Evolutionary conservation across 2,797 vertebrate genomes (phyloP).

Genomic region (Squalus acanthias): DNA sequence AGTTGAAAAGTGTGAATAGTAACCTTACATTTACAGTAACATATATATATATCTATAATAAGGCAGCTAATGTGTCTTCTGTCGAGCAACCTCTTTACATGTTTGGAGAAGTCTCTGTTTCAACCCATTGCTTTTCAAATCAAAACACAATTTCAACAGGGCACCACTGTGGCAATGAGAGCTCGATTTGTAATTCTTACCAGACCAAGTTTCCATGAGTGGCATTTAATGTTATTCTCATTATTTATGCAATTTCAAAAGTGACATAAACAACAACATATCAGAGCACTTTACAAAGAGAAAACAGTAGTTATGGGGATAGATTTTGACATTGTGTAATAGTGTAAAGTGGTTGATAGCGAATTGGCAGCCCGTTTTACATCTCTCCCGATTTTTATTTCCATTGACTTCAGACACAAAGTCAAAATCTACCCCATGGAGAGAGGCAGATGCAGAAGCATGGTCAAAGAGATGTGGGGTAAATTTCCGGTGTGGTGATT

Average conservation of each 20-base stretch:
- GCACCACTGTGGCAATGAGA: not conserved
- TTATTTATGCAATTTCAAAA: not conserved
- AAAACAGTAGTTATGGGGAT: not conserved
- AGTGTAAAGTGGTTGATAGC: not conserved
- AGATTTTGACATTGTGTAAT: not conserved
- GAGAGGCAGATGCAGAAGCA: not conserved
- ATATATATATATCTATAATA: not conserved
- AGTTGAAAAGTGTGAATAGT: constrained; percentile 9
- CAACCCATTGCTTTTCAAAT: not conserved
- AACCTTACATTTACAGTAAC: not conserved
- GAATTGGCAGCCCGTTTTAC: not conserved
- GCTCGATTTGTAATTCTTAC: not conserved
- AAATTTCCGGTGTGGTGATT: not conserved
- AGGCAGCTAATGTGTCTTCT: not conserved
- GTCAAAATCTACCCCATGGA: not conserved
- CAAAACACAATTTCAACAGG: not conserved
- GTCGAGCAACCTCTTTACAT: not conserved
- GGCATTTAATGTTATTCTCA: not conserved
- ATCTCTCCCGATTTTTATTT: not conserved
- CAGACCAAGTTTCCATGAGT: not conserved
- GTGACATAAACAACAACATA: not conserved
- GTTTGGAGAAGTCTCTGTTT: not conserved
- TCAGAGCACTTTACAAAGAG: not conserved
- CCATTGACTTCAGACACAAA: not conserved
- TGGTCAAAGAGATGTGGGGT: not conserved